Evolutionary conservation across 2,113 vertebrate genomes (phyloP).

Genomic region (Chrysemys picta): DNA sequence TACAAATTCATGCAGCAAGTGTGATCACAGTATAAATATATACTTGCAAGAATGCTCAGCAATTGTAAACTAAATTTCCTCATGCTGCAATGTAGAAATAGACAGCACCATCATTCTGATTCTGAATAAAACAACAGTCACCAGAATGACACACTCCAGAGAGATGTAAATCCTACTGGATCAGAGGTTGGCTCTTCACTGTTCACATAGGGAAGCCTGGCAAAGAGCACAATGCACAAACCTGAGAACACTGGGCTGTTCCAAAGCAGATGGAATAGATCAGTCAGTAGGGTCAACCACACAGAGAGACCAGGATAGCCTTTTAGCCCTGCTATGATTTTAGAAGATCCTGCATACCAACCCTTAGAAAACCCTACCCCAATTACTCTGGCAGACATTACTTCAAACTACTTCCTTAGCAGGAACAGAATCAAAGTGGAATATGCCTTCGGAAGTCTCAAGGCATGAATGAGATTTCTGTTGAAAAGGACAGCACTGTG

Average conservation of each 20-base stretch:
- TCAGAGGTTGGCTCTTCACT: background rate
- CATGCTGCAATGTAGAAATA: background rate
- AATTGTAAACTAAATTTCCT: background rate
- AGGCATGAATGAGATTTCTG: background rate
- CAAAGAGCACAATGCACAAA: background rate
- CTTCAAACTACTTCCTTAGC: slow-evolving; percentile 33
- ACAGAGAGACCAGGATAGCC: background rate
- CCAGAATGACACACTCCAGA: background rate
- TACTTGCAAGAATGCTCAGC: background rate
- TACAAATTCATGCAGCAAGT: background rate
- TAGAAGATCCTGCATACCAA: slow-evolving; percentile 45
- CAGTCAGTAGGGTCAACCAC: background rate
- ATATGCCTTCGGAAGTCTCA: slow-evolving; percentile 49
- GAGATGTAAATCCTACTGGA: background rate
- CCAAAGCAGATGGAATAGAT: background rate
- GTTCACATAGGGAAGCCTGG: background rate
- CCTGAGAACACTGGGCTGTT: background rate
- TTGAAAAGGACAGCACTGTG: background rate
- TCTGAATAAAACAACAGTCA: background rate
- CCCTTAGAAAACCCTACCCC: slow-evolving; percentile 36
- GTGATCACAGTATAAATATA: background rate
- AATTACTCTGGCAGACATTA: slow-evolving; percentile 29
- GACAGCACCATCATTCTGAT: background rate
- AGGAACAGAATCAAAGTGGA: slow-evolving; percentile 15
- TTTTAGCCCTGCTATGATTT: slow-evolving; percentile 22